A percentile compares a stretch with the other conserved stretches of the same genome.
phyloP scores from a whole-genome alignment of 2,113 vertebrate genomes.

The Naja naja region DNA sequence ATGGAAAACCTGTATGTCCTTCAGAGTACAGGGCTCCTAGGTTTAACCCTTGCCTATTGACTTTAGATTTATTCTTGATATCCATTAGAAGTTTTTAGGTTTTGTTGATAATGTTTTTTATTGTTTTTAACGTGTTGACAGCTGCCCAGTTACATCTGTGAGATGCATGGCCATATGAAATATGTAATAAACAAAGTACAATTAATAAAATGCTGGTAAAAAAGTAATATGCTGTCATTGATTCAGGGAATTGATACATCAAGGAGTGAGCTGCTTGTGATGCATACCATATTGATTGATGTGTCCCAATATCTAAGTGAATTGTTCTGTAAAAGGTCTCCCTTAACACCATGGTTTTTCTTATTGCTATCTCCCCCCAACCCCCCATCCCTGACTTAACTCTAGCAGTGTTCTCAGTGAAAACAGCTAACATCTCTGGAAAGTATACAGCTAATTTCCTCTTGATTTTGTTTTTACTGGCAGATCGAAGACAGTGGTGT shows the following conservation, averaged over 20 bases:
- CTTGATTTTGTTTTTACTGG: slow-evolving; percentile 33
- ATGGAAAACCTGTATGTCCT: neutral
- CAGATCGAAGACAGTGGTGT: slow-evolving; percentile 97
- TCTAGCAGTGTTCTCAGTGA: neutral
- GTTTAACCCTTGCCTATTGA: neutral
- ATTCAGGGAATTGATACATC: neutral
- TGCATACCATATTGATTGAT: neutral
- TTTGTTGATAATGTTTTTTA: neutral
- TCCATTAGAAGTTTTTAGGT: neutral
- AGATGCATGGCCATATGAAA: neutral
- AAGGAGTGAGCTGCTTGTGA: neutral
- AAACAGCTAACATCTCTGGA: neutral
- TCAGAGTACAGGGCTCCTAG: neutral
- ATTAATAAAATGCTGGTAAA: neutral
- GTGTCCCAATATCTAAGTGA: neutral
- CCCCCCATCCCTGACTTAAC: neutral
- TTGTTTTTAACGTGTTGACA: neutral
- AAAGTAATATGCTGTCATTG: neutral
- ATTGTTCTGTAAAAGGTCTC: neutral
- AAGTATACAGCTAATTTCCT: slow-evolving; percentile 25
- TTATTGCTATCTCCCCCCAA: neutral
- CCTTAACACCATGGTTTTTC: fast-evolving
- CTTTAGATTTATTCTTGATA: neutral
- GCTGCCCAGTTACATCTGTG: neutral
- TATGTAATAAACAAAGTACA: neutral